A percentile compares a stretch with the other conserved stretches of the same genome.
These are phyloP conservation scores for Holacanthus passer DNA, from an alignment of 2,113 vertebrate genomes.

Conservation along the genomic window DNA sequence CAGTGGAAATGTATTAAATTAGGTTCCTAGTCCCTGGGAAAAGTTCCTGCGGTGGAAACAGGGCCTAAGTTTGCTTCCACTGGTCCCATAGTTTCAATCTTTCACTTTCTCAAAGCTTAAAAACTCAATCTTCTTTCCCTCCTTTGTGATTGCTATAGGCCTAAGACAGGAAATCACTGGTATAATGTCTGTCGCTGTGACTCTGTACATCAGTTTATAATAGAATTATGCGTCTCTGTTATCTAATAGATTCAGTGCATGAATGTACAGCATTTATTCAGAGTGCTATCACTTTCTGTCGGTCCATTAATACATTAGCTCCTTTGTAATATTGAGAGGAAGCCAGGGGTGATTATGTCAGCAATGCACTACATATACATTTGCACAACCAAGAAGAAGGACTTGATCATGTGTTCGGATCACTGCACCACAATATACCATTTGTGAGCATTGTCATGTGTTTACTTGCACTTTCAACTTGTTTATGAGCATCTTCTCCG, in stretches of 20 bases:
- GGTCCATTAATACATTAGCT: background rate
- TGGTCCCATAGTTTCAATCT: too few species aligned
- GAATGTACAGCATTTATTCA: background rate
- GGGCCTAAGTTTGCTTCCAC: too few species aligned
- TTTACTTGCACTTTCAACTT: background rate
- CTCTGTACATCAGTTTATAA: background rate
- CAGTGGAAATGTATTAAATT: too few species aligned
- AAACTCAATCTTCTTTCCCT: background rate
- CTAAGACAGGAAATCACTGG: background rate
- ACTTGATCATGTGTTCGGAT: background rate
- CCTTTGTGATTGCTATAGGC: background rate
- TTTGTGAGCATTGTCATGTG: background rate
- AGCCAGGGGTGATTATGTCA: background rate
- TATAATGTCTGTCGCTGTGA: background rate
- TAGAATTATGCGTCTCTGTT: background rate
- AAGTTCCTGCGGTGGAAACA: too few species aligned
- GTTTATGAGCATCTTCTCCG: background rate
- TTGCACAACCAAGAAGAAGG: background rate
- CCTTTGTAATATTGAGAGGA: background rate
- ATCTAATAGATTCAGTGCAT: conserved; percentile 11
- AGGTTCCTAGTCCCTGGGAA: too few species aligned
- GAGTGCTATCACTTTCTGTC: background rate
- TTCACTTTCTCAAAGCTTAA: background rate
- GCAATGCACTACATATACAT: background rate
- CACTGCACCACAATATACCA: background rate